phyloP scores from a whole-genome alignment of 2,797 vertebrate species.

The Hydrolagus colliei region DNA sequence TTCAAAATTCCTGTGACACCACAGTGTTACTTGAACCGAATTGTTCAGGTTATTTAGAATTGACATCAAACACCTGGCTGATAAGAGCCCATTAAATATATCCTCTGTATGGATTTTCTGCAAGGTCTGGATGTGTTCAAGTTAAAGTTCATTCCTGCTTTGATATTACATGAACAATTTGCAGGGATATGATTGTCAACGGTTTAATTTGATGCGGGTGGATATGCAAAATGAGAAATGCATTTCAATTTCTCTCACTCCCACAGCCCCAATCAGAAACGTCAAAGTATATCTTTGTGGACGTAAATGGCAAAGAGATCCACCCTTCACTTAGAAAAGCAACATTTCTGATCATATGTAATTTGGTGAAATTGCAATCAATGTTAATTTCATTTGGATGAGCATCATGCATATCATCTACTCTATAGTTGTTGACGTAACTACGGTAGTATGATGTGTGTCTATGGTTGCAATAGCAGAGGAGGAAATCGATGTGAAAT shows the following conservation, averaged over 20 bases:
- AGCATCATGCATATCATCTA: too few species aligned
- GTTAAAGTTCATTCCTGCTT: background rate
- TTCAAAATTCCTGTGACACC: background rate
- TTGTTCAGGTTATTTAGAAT: background rate
- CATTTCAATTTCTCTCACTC: background rate
- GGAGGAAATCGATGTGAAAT: too few species aligned
- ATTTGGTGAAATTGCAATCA: background rate
- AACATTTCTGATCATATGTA: background rate
- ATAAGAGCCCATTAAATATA: background rate
- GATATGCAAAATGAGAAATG: background rate
- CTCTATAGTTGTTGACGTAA: too few species aligned
- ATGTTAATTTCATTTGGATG: background rate
- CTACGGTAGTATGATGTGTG: too few species aligned
- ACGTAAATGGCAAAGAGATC: background rate
- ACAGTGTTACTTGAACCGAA: background rate
- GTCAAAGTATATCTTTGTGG: background rate
- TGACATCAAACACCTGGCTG: background rate
- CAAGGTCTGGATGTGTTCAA: background rate
- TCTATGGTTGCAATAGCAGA: too few species aligned
- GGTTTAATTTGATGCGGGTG: background rate
- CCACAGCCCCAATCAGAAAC: background rate
- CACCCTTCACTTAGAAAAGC: background rate
- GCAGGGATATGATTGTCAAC: background rate
- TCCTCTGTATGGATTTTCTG: background rate
- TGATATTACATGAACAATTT: background rate